Percentiles rank a stretch among this genome's conserved stretches.
Evolutionary conservation across 1,140 invertebrate species (phyloP).

Genomic region (Drosophila azteca): DNA sequence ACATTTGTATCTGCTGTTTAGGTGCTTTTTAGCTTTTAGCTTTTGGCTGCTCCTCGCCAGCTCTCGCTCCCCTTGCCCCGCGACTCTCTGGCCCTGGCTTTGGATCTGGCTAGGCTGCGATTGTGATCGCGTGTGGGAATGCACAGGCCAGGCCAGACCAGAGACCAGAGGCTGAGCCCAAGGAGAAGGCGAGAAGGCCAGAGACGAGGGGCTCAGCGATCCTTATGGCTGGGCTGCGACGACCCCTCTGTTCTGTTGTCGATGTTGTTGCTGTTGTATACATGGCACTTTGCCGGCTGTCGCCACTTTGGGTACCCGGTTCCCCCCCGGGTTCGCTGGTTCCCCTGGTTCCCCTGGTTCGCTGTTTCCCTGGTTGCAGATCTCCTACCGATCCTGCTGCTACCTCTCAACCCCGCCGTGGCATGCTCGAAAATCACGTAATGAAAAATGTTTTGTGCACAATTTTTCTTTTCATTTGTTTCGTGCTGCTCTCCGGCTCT

Average conservation of each 20-base stretch:
- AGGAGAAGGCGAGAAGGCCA: neutral
- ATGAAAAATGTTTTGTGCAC: constrained; percentile 80
- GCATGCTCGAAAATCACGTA: constrained; percentile 79
- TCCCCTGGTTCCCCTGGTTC: neutral
- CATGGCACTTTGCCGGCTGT: constrained; percentile 79
- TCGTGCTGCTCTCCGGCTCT: constrained; percentile 38
- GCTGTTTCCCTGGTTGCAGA: neutral
- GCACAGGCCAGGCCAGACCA: constrained; percentile 45
- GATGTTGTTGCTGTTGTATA: constrained; percentile 60
- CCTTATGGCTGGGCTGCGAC: constrained; percentile 65
- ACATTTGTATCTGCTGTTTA: constrained; percentile 68
- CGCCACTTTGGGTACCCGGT: constrained; percentile 59
- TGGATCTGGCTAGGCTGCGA: constrained; percentile 30
- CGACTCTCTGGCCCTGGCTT: neutral
- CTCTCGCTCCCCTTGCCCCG: neutral
- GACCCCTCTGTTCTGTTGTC: constrained; percentile 54
- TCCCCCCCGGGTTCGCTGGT: neutral
- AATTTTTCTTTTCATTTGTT: constrained; percentile 80
- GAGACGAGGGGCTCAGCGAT: constrained; percentile 31
- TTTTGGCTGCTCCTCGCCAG: constrained; percentile 21
- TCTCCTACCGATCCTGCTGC: constrained; percentile 1
- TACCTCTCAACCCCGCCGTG: constrained; percentile 14
- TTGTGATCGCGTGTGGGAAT: constrained; percentile 80
- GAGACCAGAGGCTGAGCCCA: constrained; percentile 30
- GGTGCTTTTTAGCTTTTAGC: constrained; percentile 33